Evolutionary conservation across 2,113 vertebrate genomes (phyloP), one percentile per base, ranked within the genome.

Genomic region (Pelusios castaneus): DNA sequence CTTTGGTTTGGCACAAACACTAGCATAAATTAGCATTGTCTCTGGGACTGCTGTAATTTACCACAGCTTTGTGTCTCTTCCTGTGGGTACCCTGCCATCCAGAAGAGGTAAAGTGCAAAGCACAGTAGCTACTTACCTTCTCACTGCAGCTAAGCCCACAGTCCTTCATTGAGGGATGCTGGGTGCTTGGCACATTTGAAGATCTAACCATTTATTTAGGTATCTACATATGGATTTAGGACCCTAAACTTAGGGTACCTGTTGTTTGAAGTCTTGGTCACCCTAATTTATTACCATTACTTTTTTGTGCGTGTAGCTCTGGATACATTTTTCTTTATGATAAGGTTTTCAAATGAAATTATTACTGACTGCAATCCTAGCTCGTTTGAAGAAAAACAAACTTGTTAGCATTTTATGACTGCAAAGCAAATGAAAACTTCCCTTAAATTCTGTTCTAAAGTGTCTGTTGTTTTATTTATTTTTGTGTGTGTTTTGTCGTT

Each of bases 401-500:
- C 41, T n/a, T 84, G 34, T 84, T 29, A 25, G 41, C 41, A 14
- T 45, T 27, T 76, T 25, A 7, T 45, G 24, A 76, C 41, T n/a
- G 63, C 21, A 70, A 67, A 47, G 12, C 9, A 80, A 56, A 70
- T 47, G 27, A 80, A 75, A 60, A 75, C 11, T 81, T 86, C 43
- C 56, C 11, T 55, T 77, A 47, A 70, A 19, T 22, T 78, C n/a
- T 21, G 34, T 60, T 79, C 45, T 54, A n/a, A 54, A 47, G n/a
- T 86, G 56, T 88, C 25, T n/a, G n/a, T n/a, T n/a, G n/a, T n/a
- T n/a, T 56, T 31, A 63, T 43, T 81, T 47, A 41, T 21, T 82
- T 92, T 85, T 22, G 88, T n/a, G n/a, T n/a, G 16, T 82, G 27
- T 91, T 34, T n/a, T n/a, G n/a, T n/a, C n/a, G 21, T 94, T 91